phyloP scores from a whole-genome alignment of 2,888 invertebrate genomes.

The Trichopria drosophilae region DNA sequence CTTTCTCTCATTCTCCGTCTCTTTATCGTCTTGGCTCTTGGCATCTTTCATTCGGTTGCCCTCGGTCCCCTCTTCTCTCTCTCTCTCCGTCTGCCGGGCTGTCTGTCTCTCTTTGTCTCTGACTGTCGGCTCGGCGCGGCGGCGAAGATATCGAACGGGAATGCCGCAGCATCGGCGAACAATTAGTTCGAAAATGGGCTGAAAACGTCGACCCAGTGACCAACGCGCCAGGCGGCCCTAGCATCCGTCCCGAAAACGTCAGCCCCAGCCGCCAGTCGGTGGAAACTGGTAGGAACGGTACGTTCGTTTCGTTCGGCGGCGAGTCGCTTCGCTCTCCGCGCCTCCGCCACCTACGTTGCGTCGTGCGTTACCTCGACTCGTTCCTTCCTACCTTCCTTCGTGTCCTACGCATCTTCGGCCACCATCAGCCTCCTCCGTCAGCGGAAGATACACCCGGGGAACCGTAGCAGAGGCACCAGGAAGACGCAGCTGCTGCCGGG shows the following conservation, averaged over 20 bases:
- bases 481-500: slow-evolving; percentile 14
- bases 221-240: slow-evolving; percentile 42
- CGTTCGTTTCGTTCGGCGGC: slow-evolving; percentile 33
- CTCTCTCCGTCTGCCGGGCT: background rate
- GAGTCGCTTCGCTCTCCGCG: slow-evolving; percentile 20
- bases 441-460: slow-evolving; percentile 4
- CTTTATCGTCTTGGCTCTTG: slow-evolving; percentile 16
- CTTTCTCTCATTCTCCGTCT: too few species aligned
- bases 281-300: slow-evolving; percentile 43
- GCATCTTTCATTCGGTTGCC: slow-evolving; percentile 15
- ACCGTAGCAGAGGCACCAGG: background rate
- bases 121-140: slow-evolving; percentile 12
- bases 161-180: slow-evolving; percentile 39
- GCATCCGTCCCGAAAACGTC: slow-evolving; percentile 52
- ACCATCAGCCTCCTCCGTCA: slow-evolving; percentile 16
- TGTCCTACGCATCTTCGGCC: background rate
- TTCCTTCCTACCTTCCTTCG: slow-evolving; percentile 9
- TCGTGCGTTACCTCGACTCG: slow-evolving; percentile 22
- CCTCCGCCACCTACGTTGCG: slow-evolving; percentile 18
- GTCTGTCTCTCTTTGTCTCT: background rate
- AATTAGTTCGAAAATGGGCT: slow-evolving; percentile 46
- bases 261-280: slow-evolving; percentile 52
- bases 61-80: background rate
- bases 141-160: slow-evolving; percentile 25
- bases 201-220: slow-evolving; percentile 50